These are phyloP conservation scores for Tupiocoris notatus DNA, from an alignment of 2,888 invertebrate species.

Conservation along the genomic window DNA sequence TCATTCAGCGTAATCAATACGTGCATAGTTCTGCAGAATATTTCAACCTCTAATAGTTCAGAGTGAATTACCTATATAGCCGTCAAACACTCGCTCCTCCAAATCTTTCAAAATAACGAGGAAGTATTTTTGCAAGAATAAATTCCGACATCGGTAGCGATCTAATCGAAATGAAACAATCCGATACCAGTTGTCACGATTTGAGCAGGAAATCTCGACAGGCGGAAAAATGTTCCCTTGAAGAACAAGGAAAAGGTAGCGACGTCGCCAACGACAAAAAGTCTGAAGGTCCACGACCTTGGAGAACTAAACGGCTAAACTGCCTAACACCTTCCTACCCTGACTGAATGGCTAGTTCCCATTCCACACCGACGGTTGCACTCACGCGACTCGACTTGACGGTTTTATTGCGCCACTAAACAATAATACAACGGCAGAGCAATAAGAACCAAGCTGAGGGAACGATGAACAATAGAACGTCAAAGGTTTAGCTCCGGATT, in stretches of 20 bases:
- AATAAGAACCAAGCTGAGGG: not conserved
- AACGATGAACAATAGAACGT: not conserved
- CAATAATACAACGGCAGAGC: not conserved
- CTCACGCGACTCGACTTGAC: too few relatives aligned
- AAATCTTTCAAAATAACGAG: too few relatives aligned
- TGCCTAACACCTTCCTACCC: slow-evolving; percentile 2
- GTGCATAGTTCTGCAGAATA: too few relatives aligned
- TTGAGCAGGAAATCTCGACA: not conserved
- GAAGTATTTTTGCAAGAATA: too few relatives aligned
- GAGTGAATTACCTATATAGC: too few relatives aligned
- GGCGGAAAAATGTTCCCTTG: slow-evolving; percentile 17
- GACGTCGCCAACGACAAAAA: slow-evolving; percentile 9
- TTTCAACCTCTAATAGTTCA: too few relatives aligned
- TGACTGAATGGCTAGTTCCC: not conserved
- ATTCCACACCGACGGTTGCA: not conserved
- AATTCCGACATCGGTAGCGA: not conserved
- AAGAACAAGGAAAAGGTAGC: slow-evolving; percentile 20
- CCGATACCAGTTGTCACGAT: not conserved
- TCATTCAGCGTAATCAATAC: too few relatives aligned
- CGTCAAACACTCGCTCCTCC: too few relatives aligned
- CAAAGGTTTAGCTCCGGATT: not conserved
- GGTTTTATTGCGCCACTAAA: not conserved
- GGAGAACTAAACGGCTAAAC: not conserved
- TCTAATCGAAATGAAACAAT: not conserved
- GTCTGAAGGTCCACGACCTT: slow-evolving; percentile 15